phyloP scores from a whole-genome alignment of 2,113 vertebrate genomes.

The Vombatus ursinus region DNA sequence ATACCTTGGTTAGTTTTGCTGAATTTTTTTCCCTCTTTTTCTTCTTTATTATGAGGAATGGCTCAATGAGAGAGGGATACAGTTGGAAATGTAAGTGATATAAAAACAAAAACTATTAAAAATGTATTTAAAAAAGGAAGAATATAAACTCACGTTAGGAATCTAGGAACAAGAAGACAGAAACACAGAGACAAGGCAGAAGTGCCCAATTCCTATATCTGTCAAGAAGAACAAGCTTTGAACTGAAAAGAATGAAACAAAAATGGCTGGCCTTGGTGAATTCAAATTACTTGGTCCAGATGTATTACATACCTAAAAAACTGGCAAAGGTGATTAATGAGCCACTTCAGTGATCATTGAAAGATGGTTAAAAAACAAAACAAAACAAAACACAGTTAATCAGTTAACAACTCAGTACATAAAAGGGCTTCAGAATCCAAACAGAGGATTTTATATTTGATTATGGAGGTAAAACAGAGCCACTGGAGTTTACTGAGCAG shows the following conservation, averaged over 20 bases:
- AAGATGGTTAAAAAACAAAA: not conserved
- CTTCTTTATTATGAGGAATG: not conserved
- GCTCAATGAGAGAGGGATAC: not conserved
- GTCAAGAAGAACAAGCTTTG: not conserved
- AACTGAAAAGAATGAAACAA: not conserved
- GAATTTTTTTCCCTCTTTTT: not conserved
- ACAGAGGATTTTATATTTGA: not conserved
- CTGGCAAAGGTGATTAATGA: not conserved
- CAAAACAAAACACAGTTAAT: not conserved
- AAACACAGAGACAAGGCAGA: not conserved
- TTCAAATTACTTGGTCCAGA: not conserved
- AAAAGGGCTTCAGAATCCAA: not conserved
- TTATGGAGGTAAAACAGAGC: not conserved
- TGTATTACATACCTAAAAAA: not conserved
- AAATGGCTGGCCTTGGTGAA: not conserved
- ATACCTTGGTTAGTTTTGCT: not conserved
- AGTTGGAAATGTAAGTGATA: not conserved
- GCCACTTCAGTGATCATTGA: not conserved
- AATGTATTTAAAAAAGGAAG: not conserved
- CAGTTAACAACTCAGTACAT: not conserved
- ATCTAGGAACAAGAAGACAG: not conserved
- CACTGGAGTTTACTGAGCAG: not conserved
- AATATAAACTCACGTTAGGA: not conserved
- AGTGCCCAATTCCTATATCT: not conserved
- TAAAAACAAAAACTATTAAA: not conserved